Percentiles rank a stretch among this genome's conserved stretches.
Conservation (phyloP, 2,113 vertebrate species). For the Petrocephalus zakoni region DNA sequence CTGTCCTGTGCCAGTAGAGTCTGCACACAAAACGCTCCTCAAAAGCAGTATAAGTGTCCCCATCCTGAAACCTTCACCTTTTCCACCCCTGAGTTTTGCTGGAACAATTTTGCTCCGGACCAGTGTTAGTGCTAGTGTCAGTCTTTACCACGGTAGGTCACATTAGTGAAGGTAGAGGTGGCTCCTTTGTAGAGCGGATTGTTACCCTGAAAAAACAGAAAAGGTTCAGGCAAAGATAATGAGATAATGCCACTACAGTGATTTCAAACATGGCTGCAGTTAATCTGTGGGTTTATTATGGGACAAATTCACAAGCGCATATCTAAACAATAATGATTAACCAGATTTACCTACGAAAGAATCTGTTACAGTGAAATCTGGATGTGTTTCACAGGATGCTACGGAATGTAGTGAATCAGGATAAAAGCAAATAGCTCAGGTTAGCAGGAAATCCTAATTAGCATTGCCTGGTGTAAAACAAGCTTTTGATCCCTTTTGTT, state of each 20-base stretch:
- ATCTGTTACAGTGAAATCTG: background rate
- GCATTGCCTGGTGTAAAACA: conserved; percentile 48
- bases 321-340: conserved; percentile 20
- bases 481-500: conserved; percentile 56
- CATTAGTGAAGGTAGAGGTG: conserved; percentile 93
- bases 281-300: conserved; percentile 23
- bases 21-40: conserved; percentile 48
- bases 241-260: background rate
- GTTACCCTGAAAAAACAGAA: conserved; percentile 66
- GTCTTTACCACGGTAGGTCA: conserved; percentile 84
- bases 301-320: conserved; percentile 5
- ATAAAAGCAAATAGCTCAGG: background rate
- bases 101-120: background rate
- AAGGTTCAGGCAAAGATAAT: background rate
- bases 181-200: conserved; percentile 93
- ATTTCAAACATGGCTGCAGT: background rate
- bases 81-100: conserved; percentile 1
- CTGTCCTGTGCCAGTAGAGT: conserved; percentile 55
- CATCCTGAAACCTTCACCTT: background rate
- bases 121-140: conserved; percentile 37
- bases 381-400: conserved; percentile 13
- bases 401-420: conserved; percentile 1
- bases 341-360: conserved; percentile 1
- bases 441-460: conserved; percentile 57
- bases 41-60: background rate